These are phyloP conservation scores for Neoitamus cyanurus DNA, from an alignment of 2,888 invertebrate genomes.

Conservation along the genomic window DNA sequence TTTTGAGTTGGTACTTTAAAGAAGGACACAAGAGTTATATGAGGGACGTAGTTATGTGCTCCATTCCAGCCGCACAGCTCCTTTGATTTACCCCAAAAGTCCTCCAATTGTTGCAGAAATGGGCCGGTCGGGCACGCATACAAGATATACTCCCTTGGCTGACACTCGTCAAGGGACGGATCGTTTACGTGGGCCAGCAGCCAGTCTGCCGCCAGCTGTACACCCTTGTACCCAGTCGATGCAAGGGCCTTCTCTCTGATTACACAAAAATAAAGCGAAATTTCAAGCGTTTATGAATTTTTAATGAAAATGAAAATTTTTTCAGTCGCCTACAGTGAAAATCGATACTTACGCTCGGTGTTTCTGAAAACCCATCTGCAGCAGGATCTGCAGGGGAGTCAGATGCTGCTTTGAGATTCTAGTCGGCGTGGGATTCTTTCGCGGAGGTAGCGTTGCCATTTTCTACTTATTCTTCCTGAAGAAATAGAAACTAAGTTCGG, in stretches of 20 bases:
- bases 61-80: conserved; percentile 86
- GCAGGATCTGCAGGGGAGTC: conserved; percentile 81
- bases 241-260: conserved; percentile 88
- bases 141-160: conserved; percentile 85
- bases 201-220: conserved; percentile 92
- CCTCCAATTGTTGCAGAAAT: conserved; percentile 72
- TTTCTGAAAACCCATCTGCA: conserved; percentile 90
- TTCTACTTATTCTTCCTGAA: conserved; percentile 53
- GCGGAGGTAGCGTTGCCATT: conserved; percentile 82
- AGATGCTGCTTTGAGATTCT: conserved; percentile 79
- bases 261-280: background rate
- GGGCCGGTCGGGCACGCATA: conserved; percentile 87
- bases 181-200: conserved; percentile 90
- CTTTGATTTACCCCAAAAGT: conserved; percentile 83
- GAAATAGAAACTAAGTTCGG: background rate
- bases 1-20: conserved; percentile 81
- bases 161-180: conserved; percentile 78
- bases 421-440: conserved; percentile 79
- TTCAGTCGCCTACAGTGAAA: background rate
- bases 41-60: conserved; percentile 89
- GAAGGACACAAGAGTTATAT: conserved; percentile 89
- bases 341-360: conserved; percentile 81
- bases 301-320: background rate
- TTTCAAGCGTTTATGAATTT: background rate
- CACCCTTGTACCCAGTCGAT: conserved; percentile 88